Conservation (phyloP, 2,888 invertebrate species). For the Subacronicta megacephala region DNA sequence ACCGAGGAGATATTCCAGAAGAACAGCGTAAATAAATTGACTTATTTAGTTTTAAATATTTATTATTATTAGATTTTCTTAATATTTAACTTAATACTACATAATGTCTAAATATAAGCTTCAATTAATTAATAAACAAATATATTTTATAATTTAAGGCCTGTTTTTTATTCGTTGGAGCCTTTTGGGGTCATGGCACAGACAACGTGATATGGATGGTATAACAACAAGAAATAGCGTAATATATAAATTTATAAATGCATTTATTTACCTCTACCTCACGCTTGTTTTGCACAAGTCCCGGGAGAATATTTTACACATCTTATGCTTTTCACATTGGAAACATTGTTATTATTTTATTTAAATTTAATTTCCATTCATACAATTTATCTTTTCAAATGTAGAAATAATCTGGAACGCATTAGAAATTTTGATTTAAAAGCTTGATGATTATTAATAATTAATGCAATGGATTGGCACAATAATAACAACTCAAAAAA, state of each 20-base stretch:
- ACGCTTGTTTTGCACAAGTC: conserved; percentile 25
- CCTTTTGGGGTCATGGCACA: conserved; percentile 53
- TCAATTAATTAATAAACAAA: conserved; percentile 53
- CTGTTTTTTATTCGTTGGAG: conserved; percentile 55
- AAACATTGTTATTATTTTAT: neutral
- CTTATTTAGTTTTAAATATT: conserved; percentile 38
- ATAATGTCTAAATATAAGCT: conserved; percentile 46
- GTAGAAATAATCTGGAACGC: conserved; percentile 2
- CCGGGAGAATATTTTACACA: conserved; percentile 25
- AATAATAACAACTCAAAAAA: no score
- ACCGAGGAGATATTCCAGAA: conserved; percentile 50
- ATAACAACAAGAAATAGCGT: conserved; percentile 20
- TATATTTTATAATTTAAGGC: conserved; percentile 51
- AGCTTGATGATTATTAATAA: no score
- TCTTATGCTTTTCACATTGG: conserved; percentile 27
- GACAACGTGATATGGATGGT: conserved; percentile 33
- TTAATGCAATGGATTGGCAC: no score
- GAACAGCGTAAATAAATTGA: conserved; percentile 30
- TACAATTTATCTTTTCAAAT: neutral
- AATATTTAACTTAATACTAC: conserved; percentile 21
- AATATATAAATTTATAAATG: conserved; percentile 52
- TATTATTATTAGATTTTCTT: conserved; percentile 53
- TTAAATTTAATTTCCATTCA: neutral
- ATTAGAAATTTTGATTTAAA: neutral
- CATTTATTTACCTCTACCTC: conserved; percentile 27